Evolutionary conservation across 2,888 invertebrate genomes (phyloP).

Genomic region (Acronicta leporina): DNA sequence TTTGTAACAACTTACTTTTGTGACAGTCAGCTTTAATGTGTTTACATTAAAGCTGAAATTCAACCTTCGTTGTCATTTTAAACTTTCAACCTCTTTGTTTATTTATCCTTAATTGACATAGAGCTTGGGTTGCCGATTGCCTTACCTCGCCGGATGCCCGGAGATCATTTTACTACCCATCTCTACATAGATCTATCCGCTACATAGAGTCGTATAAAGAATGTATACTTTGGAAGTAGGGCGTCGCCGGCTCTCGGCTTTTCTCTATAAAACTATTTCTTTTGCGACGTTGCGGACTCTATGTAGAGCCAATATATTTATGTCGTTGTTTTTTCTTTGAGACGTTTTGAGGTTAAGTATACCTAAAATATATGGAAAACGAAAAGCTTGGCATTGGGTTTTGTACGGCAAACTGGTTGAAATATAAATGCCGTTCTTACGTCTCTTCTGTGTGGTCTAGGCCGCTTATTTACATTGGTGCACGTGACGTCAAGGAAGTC

Average conservation of each 20-base stretch:
- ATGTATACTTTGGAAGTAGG: constrained; percentile 49
- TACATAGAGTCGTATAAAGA: constrained; percentile 46
- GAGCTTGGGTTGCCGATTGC: constrained; percentile 16
- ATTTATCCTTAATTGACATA: constrained; percentile 36
- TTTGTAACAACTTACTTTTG: no score
- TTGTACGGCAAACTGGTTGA: no score
- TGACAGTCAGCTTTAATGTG: no score
- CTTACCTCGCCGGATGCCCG: constrained; percentile 12
- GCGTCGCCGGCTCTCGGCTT: constrained; percentile 30
- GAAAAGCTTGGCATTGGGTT: neutral
- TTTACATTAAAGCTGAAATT: neutral
- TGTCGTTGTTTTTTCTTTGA: constrained; percentile 10
- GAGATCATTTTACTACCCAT: constrained; percentile 45
- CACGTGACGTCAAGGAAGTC: no score
- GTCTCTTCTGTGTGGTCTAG: no score
- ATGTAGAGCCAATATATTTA: constrained; percentile 27
- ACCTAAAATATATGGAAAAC: constrained; percentile 2
- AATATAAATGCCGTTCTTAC: no score
- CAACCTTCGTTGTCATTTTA: constrained; percentile 13
- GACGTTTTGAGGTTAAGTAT: constrained; percentile 11
- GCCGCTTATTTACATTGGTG: no score
- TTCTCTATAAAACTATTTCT: constrained; percentile 45
- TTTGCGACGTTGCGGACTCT: constrained; percentile 34
- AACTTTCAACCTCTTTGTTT: constrained; percentile 29
- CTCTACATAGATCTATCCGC: constrained; percentile 35